Evolutionary conservation across 2,888 invertebrate genomes (phyloP).

Genomic region (Dione vanillae): DNA sequence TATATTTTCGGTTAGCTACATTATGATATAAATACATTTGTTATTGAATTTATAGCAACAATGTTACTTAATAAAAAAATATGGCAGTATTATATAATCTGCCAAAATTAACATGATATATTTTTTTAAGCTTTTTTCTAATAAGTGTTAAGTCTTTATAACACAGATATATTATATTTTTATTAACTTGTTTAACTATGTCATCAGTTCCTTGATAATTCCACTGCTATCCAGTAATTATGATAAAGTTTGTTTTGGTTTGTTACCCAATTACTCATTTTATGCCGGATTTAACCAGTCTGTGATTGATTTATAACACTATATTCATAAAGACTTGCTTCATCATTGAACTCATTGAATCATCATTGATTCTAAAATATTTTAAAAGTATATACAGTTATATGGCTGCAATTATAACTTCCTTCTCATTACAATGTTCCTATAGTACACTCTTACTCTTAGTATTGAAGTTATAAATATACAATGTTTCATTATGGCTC

Average conservation of each 20-base stretch:
- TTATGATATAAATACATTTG: conserved; percentile 16
- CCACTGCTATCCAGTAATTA: conserved; percentile 25
- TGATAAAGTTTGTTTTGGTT: conserved; percentile 26
- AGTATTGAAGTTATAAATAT: not conserved
- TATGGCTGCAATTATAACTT: not conserved
- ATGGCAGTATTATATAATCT: conserved; percentile 3
- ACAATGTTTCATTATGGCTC: not conserved
- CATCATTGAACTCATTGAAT: conserved; percentile 8
- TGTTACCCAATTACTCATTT: not conserved
- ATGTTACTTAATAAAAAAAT: not conserved
- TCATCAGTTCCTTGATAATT: conserved; percentile 32
- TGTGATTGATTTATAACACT: conserved; percentile 8
- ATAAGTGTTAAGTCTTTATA: not conserved
- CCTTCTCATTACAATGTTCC: not conserved
- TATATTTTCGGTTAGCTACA: conserved; percentile 16
- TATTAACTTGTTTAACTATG: conserved; percentile 1
- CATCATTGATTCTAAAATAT: no score
- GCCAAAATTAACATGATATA: not conserved
- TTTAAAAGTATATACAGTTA: no score
- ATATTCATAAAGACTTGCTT: not conserved
- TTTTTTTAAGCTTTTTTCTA: not conserved
- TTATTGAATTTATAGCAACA: not conserved
- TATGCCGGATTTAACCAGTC: not conserved
- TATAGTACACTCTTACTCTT: not conserved
- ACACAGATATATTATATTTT: not conserved